A percentile compares a stretch with the other conserved stretches of the same genome.
Conservation (phyloP, 2,888 invertebrate genomes). For the Caenorhabditis sp. region DNA sequence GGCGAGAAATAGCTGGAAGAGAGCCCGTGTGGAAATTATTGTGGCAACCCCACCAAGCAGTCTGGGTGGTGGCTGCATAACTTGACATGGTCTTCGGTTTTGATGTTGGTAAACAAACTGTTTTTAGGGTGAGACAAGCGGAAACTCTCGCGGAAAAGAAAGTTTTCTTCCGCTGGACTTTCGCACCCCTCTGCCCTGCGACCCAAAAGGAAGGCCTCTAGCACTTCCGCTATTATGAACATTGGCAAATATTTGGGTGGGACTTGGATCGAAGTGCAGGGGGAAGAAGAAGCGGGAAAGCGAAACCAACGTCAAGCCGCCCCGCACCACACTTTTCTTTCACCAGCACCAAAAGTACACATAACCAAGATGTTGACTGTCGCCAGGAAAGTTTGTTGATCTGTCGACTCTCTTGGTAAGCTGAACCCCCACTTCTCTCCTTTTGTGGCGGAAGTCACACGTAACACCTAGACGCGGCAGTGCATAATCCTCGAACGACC, state of each 20-base stretch:
- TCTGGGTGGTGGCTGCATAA: slow-evolving; percentile 4
- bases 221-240: slow-evolving; percentile 56
- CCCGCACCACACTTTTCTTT: slow-evolving; percentile 8
- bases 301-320: slow-evolving; percentile 41
- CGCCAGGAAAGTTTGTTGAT: slow-evolving; percentile 41
- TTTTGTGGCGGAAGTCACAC: slow-evolving; percentile 7
- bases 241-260: slow-evolving; percentile 55
- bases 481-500: slow-evolving; percentile 4
- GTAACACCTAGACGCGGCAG: not conserved
- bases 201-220: slow-evolving; percentile 37
- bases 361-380: slow-evolving; percentile 37
- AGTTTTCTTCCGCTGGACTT: slow-evolving; percentile 16
- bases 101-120: slow-evolving; percentile 31
- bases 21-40: not conserved
- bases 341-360: slow-evolving; percentile 47
- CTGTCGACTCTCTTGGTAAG: slow-evolving; percentile 25
- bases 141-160: slow-evolving; percentile 17
- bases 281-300: slow-evolving; percentile 27
- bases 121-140: slow-evolving; percentile 16
- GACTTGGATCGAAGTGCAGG: slow-evolving; percentile 32
- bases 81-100: slow-evolving; percentile 14
- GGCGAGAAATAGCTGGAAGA: not conserved
- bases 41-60: not conserved
- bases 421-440: slow-evolving; percentile 6
- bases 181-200: slow-evolving; percentile 12